Conservation (phyloP, 2,113 vertebrate genomes). For the Forbesichthys papilliferus region DNA sequence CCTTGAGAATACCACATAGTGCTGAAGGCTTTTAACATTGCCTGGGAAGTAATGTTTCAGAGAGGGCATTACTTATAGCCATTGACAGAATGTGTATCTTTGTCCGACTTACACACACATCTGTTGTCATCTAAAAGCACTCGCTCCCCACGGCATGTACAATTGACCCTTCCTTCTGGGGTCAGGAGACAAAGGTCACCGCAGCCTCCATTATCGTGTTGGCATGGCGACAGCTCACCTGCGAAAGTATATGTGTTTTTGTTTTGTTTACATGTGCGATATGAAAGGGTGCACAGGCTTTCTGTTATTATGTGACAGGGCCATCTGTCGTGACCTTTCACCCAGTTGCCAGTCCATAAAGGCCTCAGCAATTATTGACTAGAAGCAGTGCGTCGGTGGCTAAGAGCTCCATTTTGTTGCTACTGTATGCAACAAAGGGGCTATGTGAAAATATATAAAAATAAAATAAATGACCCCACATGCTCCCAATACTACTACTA, state of each 20-base stretch:
- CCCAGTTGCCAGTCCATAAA: not conserved
- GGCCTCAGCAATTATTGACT: not conserved
- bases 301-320: not conserved
- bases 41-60: not conserved
- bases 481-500: no score
- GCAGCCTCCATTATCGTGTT: constrained; percentile 89
- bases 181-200: constrained; percentile 94
- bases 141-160: constrained; percentile 91
- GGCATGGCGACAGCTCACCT: constrained; percentile 95
- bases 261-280: not conserved
- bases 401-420: not conserved
- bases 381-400: not conserved
- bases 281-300: not conserved
- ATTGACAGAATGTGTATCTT: constrained; percentile 16
- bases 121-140: constrained; percentile 91
- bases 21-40: no score
- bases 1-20: no score
- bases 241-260: constrained; percentile 36
- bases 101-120: constrained; percentile 94
- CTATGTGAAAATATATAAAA: not conserved
- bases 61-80: not conserved
- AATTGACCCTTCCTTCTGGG: constrained; percentile 89
- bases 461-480: no score
- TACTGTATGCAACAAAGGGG: not conserved
- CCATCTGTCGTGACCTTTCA: not conserved